phyloP scores from a whole-genome alignment of 2,113 vertebrate species.

The Acrocephalus arundinaceus region DNA sequence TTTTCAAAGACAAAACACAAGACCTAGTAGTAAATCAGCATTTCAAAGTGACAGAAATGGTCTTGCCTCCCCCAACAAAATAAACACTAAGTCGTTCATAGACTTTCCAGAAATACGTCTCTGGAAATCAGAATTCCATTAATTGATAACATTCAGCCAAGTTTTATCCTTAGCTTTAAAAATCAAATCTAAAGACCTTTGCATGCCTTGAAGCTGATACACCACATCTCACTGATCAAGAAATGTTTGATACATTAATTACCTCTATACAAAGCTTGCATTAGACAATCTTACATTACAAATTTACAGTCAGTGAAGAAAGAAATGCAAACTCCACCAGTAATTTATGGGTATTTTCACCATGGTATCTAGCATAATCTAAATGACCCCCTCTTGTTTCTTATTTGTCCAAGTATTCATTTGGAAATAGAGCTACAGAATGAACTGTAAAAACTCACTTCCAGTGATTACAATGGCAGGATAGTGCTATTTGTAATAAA shows the following conservation, averaged over 20 bases:
- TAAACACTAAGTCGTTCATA: not conserved
- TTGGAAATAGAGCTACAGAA: not conserved
- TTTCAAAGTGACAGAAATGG: not conserved
- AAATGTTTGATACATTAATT: not conserved
- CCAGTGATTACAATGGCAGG: not conserved
- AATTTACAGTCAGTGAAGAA: constrained; percentile 22
- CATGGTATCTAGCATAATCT: not conserved
- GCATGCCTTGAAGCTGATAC: not conserved
- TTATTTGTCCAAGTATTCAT: not conserved
- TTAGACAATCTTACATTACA: constrained; percentile 28
- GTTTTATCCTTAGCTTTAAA: not conserved
- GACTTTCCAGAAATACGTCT: not conserved
- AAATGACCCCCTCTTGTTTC: not conserved
- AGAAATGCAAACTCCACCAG: not conserved
- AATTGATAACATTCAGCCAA: not conserved
- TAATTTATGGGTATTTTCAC: not conserved
- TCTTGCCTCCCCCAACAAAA: not conserved
- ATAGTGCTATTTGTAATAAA: not conserved
- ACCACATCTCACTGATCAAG: not conserved
- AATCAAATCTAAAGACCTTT: not conserved
- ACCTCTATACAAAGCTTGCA: not conserved
- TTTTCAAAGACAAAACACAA: not conserved
- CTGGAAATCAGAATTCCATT: not conserved
- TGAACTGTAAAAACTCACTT: not conserved
- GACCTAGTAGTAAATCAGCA: not conserved